Evolutionary conservation across 2,888 invertebrate species (phyloP).

Genomic region (Pollenia labialis): DNA sequence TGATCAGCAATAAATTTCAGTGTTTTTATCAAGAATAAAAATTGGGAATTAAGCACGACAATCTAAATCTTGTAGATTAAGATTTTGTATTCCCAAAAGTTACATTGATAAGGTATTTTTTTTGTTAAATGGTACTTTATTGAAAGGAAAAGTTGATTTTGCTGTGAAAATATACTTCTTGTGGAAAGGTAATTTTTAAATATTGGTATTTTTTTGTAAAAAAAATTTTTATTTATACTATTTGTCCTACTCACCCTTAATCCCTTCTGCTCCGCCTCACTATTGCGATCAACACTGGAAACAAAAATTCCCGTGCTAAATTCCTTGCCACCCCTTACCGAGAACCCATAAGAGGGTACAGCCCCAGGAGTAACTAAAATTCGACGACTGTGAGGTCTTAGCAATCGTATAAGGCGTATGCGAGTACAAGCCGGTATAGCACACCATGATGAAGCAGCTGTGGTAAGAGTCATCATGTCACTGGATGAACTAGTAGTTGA

Average conservation of each 20-base stretch:
- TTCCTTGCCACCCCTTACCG: conserved; percentile 93
- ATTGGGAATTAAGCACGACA: too few relatives aligned
- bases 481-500: conserved; percentile 83
- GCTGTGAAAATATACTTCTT: too few relatives aligned
- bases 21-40: too few relatives aligned
- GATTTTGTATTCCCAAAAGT: too few relatives aligned
- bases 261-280: conserved; percentile 94
- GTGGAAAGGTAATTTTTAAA: too few relatives aligned
- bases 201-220: too few relatives aligned
- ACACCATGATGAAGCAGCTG: conserved; percentile 81
- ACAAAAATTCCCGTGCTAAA: conserved; percentile 97
- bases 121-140: too few relatives aligned
- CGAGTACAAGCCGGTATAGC: conserved; percentile 84
- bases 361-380: conserved; percentile 85
- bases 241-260: conserved; percentile 88
- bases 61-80: too few relatives aligned
- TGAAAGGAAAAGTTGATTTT: too few relatives aligned
- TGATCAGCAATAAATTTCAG: too few relatives aligned
- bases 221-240: not conserved
- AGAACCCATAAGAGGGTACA: conserved; percentile 91
- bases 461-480: conserved; percentile 83
- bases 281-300: conserved; percentile 93
- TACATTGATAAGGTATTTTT: too few relatives aligned
- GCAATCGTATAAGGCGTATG: conserved; percentile 86
- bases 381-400: conserved; percentile 85